A percentile compares a stretch with the other conserved stretches of the same genome.
phyloP scores from a whole-genome alignment of 2,888 invertebrate species.

The Panzeria rudis region DNA sequence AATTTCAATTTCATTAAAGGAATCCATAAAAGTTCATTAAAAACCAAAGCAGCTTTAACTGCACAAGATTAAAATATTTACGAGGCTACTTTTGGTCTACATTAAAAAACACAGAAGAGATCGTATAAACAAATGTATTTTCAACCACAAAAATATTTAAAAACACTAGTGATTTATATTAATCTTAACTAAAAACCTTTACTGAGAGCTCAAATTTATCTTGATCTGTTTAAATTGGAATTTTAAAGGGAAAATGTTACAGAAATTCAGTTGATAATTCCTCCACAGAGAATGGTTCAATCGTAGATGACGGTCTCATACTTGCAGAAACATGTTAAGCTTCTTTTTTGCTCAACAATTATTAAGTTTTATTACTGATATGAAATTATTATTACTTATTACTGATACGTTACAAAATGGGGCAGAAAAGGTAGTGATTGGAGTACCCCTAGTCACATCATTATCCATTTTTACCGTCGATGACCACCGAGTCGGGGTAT shows the following conservation, averaged over 20 bases:
- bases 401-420: no score
- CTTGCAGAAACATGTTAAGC: no score
- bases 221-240: neutral
- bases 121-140: constrained; percentile 1
- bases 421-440: no score
- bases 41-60: constrained; percentile 54
- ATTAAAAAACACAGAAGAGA: neutral
- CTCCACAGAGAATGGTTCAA: no score
- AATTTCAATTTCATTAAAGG: constrained; percentile 81
- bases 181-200: neutral
- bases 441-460: no score
- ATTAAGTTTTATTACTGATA: no score
- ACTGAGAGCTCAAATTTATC: neutral
- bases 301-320: no score
- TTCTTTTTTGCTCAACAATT: no score
- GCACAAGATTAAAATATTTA: constrained; percentile 53
- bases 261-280: no score
- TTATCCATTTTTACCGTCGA: no score
- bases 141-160: constrained; percentile 7
- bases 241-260: neutral
- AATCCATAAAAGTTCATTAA: constrained; percentile 63
- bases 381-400: no score
- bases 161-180: constrained; percentile 16
- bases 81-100: constrained; percentile 38
- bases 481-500: no score